These are phyloP conservation scores for Salmo trutta DNA, from an alignment of 2,797 vertebrate species.

Conservation along the genomic window DNA sequence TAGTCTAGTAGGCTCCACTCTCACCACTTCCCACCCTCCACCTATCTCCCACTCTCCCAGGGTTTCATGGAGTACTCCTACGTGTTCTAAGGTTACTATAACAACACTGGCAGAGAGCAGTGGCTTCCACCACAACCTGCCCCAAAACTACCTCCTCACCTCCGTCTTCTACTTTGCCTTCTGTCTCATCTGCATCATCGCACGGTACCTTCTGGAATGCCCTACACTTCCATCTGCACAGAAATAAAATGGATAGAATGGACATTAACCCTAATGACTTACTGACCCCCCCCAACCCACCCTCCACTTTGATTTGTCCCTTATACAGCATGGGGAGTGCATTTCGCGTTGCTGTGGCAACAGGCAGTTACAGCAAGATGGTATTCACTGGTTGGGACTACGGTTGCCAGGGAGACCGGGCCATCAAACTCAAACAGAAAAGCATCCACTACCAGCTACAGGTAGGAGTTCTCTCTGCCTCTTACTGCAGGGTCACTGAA, in stretches of 20 bases:
- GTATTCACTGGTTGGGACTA: slow-evolving; percentile 88
- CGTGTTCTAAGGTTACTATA: slow-evolving; percentile 89
- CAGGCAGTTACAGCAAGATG: slow-evolving; percentile 81
- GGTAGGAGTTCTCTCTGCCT: slow-evolving; percentile 64
- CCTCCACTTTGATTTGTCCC: slow-evolving; percentile 15
- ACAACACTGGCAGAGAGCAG: slow-evolving; percentile 58
- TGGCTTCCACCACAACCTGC: slow-evolving; percentile 78
- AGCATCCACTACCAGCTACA: slow-evolving; percentile 81
- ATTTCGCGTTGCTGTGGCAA: slow-evolving; percentile 77
- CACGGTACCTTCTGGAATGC: slow-evolving; percentile 70
- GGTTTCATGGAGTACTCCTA: slow-evolving; percentile 87
- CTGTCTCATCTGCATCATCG: slow-evolving; percentile 80
- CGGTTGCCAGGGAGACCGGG: slow-evolving; percentile 71
- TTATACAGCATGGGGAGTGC: slow-evolving; percentile 76
- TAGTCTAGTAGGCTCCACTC: not conserved
- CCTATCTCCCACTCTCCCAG: slow-evolving; percentile 55
- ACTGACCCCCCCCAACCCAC: not conserved
- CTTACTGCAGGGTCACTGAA: slow-evolving; percentile 8
- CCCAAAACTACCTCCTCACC: slow-evolving; percentile 81
- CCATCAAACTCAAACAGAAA: slow-evolving; percentile 80
- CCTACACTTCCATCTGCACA: not conserved
- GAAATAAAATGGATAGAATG: not conserved
- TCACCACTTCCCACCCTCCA: not conserved
- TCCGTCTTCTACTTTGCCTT: slow-evolving; percentile 76
- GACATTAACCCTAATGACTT: not conserved